Evolutionary conservation across 2,888 invertebrate genomes (phyloP), one percentile per base, ranked within the genome.

Genomic region (Oligia strigilis): DNA sequence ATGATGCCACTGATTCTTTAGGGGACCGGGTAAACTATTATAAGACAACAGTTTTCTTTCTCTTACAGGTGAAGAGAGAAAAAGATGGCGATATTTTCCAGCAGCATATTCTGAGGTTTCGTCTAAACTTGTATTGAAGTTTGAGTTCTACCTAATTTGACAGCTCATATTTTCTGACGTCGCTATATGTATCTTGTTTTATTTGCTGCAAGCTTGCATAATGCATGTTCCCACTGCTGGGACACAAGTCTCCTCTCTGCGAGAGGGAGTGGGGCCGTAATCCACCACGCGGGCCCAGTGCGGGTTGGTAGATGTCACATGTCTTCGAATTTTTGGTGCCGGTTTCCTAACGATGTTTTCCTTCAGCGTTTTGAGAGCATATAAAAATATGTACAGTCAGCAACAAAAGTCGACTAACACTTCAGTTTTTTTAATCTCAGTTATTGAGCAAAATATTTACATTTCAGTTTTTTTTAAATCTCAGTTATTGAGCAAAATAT

Each of bases 1-100:
- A 81, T 79, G 69, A 81, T 46, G 70, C 9, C 60, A 58, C 65
- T 79, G 58, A 69, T 62, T 69, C 55, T 69, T 69, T 36, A 69
- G 83, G 23, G 14, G 17, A 52, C 58, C 17, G 36, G 6, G n/a
- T 77, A 36, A 58, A 80, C 83, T 83, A 60, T 46, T 69, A 55
- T 23, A 69, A 46, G 40, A 62, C 29, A 14, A 55, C 23, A 19
- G 60, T 77, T 77, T 77, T 77, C 43, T 60, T 83, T n/a, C 43
- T 66, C 23, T 29, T 36, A 14, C 29, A 19, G 3, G 11, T 36
- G 5, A 19, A 52, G n/a, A 4, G 43, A 8, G 49, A 60, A 43
- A 66, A 52, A 60, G 52, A 60, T 9, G 6, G 36, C 1, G 9
- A 55, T 55, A 83, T 67, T 67, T 80, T 67, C 11, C 14, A 60